A percentile compares a stretch with the other conserved stretches of the same genome.
These are phyloP conservation scores for Penaeus chinensis DNA, from an alignment of 1,140 invertebrate genomes.

Conservation along the genomic window DNA sequence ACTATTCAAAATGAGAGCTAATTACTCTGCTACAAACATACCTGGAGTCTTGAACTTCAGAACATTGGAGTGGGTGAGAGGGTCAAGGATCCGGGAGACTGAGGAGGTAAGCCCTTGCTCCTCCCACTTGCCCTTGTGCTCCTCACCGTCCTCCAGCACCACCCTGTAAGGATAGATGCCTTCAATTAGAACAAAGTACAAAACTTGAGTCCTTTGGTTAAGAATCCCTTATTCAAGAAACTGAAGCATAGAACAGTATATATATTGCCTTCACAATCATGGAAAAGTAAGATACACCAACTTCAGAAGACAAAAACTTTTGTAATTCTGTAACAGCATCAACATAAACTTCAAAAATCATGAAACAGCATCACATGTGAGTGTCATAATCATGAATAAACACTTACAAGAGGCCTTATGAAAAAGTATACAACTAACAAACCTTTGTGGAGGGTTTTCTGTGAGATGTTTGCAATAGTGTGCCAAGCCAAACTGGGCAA, in stretches of 20 bases:
- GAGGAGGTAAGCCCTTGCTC: conserved; percentile 72
- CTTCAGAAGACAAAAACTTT: neutral
- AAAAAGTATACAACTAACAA: neutral
- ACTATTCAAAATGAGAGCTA: too few relatives aligned
- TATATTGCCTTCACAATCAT: too few relatives aligned
- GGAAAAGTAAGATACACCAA: too few relatives aligned
- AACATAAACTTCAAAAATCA: neutral
- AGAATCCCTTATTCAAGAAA: neutral
- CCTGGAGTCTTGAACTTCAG: conserved; percentile 79
- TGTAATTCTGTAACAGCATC: neutral
- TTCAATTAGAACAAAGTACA: neutral
- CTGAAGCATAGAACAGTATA: neutral
- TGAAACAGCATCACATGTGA: neutral
- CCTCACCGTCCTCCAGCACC: conserved; percentile 80
- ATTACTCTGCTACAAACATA: conserved; percentile 28
- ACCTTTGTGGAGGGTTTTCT: conserved; percentile 45
- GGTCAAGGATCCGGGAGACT: conserved; percentile 75
- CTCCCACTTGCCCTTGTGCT: conserved; percentile 69
- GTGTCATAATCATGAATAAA: neutral
- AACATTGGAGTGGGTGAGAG: conserved; percentile 69
- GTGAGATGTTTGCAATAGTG: conserved; percentile 90
- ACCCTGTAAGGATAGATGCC: conserved; percentile 67
- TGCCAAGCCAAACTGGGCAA: conserved; percentile 96
- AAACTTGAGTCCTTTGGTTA: neutral
- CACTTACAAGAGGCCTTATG: too few relatives aligned